Evolutionary conservation across 2,113 vertebrate species (phyloP), one percentile per base, ranked within the genome.

Genomic region (Trematocara zebra): DNA sequence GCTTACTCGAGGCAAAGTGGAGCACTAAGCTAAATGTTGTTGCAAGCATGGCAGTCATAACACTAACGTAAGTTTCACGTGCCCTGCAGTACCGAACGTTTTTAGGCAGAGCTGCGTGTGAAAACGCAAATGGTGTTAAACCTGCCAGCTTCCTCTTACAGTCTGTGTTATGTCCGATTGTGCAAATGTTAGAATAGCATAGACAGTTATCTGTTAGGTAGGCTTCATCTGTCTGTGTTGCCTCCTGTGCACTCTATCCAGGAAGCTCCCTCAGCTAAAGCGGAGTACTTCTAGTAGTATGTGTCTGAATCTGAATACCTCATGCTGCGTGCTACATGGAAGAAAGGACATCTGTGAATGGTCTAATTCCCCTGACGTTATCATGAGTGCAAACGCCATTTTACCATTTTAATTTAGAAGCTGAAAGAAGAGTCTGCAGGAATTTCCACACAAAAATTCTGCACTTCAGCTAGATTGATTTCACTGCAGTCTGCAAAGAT

Each of bases 81-180:
- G 20, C 20, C 12, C 40, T 0, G 40, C 40, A 72, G 37, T 23
- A 14, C 20, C 1, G 0, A 69, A 59, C 28, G 1, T 11, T 74
- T 74, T 26, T 74, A 74, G 67, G 9, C 33, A 37, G 61, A 67
- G 33, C 33, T 37, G 33, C 0, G 4, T 72, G 2, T 72, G 20
- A 23, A 23, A 44, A 44, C 0, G 5, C 0, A 3, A 44, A 72
- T 44, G 42, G 15, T 2, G 69, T 74, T 49, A 49, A 74, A 74
- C 23, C 0, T 33, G 15, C 3, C 42, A 31, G 69, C 69, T 49
- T 47, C 4, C 42, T 31, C 5, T 26, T 18, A 7, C 42, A 74
- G 69, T 47, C 2, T 47, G 40, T 5, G 40, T 47, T 26, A 28
- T 47, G 67, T 47, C 5, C 1, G 5, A 28, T 11, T 47, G 67